Evolutionary conservation across 2,797 vertebrate species (phyloP), one percentile per base, ranked within the genome.

Genomic region (Eospalax fontanierii): DNA sequence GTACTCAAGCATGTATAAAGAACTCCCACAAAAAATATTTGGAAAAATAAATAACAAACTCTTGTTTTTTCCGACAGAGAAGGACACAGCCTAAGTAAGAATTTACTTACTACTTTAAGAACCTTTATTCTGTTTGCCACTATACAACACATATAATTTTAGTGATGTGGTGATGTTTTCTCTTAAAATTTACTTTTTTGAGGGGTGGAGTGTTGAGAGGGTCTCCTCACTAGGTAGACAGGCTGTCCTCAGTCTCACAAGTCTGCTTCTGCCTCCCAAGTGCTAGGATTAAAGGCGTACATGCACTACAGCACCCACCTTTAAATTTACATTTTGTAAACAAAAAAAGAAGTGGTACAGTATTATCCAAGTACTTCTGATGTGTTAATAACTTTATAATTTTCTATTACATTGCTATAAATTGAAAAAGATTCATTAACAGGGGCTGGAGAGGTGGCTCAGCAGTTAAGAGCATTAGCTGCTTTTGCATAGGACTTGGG

Each of bases 331-430:
- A 89, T 87, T 87, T 84, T 87, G 50, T 70, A 88, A 83, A 68
- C 26, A 78, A 33, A 68, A 84, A 76, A 30, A 92, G 71, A 91
- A 80, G 68, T 28, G 5, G 40, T 26, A 81, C 2, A 84, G 21
- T 26, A 92, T 30, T 90, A 76, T 2, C 61, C n/a, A 75, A 15
- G 43, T 30, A 85, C 22, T 46, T 74, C 70, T 24, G 50, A 73
- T 61, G 1, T 33, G 28, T 54, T 73, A 71, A 24, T 33, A 94
- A 89, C 38, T 93, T 94, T 95, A 46, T 73, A 71, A 91, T 76
- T 93, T 94, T 26, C 54, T 86, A 11, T 61, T 76, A 28, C 26
- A 19, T 89, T 93, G 71, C 16, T 90, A 35, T 73, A 74, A 90
- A 70, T 3, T 90, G 14, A 70, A 87, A 88, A 74, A 57, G 38